A percentile compares a stretch with the other conserved stretches of the same genome.
Conservation (phyloP, 2,888 invertebrate species). For the Oasisia sp. region DNA sequence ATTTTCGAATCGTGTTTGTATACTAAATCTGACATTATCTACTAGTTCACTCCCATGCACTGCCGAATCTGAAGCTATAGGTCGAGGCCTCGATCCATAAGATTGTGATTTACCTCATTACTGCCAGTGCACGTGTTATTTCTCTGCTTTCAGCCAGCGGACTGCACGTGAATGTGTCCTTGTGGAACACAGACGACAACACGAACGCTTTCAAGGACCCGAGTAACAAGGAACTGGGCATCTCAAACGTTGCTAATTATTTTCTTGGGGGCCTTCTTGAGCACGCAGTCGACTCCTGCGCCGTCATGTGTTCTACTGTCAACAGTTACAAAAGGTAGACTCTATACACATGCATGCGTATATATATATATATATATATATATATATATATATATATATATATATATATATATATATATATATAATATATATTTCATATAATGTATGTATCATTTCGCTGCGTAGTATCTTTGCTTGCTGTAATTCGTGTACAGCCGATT, state of each 20-base stretch:
- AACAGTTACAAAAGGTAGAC: conserved; percentile 49
- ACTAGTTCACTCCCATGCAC: no score
- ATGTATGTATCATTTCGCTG: no score
- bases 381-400: neutral
- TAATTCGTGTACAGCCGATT: no score
- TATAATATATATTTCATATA: no score
- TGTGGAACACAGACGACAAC: conserved; percentile 39
- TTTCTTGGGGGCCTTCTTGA: conserved; percentile 47
- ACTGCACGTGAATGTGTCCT: conserved; percentile 44
- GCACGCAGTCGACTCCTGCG: conserved; percentile 42
- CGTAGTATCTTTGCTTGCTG: no score
- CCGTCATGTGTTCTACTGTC: conserved; percentile 48
- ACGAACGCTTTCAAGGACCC: conserved; percentile 38
- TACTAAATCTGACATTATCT: no score
- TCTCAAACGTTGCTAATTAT: conserved; percentile 40
- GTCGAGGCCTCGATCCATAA: no score
- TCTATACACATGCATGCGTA: neutral
- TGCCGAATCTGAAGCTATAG: no score
- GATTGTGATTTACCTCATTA: no score
- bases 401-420: neutral
- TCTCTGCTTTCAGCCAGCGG: conserved; percentile 41
- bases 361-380: neutral
- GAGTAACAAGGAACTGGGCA: conserved; percentile 30
- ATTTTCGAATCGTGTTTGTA: no score
- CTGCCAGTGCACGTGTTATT: neutral